Base-by-base conservation (phyloP, 2,888 invertebrate genomes). In the Danaus chrysippus region DNA sequence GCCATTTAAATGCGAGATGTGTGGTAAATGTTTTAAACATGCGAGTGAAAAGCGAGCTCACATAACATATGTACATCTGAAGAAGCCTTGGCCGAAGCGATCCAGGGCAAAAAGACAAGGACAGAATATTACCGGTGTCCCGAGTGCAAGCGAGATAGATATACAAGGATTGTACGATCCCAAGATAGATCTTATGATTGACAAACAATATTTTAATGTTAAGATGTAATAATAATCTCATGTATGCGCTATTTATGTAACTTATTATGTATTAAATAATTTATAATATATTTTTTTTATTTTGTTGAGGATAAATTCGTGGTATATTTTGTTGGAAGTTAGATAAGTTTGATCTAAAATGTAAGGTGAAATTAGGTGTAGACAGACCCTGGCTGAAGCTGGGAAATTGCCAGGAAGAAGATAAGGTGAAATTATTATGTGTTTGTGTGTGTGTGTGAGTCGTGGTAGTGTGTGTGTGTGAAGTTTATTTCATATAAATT, bases 1-100 rank as follows among this genome's bases (percentile, higher is more conserved):
- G 63, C 86, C 87, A 43, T 87, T 82, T 70, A 83, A 83, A 23
- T 89, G 89, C 41, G 87, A 86, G 54, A 85, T 85, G 81, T 88
- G 89, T 65, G 86, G 85, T 0, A 89, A 89, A 41, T 82, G 83
- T 0, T 90, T 88, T 76, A 90, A 87, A 65, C 86, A 87, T 65
- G 78, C 84, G 19, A 83, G 85, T 64, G 88, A 88, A 74, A 87
- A 87, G 62, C 73, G 87, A 0, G 85, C 88, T 0, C 90, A 89
- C 65, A 75, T 87, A 0, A 85, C 83, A 0, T 87, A 88, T 66
- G 90, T 89, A 13, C 90, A 90, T 19, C 77, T 88, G 1, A 90
- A 90, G 80, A 90, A 89, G 54, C 90, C 90, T 1, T 90, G 90
- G 89, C 90, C 90, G 0, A 87, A 87, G 66, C 73, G 89, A 0